Conservation (phyloP, 2,888 invertebrate species). For the Synergus laeviventris region DNA sequence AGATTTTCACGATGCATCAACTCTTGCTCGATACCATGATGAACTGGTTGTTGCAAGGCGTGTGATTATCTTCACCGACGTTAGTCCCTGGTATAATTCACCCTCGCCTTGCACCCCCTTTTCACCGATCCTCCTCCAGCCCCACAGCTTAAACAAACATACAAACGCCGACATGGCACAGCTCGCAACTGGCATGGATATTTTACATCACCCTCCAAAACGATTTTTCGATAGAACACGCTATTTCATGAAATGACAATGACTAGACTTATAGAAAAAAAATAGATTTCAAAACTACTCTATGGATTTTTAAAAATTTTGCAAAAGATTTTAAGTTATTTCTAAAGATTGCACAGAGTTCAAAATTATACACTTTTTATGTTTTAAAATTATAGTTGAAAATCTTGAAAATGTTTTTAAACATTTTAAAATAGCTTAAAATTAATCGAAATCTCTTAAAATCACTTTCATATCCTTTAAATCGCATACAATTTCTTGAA, state of each 20-base stretch:
- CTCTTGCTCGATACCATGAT: slow-evolving; percentile 68
- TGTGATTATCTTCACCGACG: slow-evolving; percentile 72
- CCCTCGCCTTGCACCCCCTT: slow-evolving; percentile 50
- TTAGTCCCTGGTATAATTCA: slow-evolving; percentile 67
- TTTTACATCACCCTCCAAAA: slow-evolving; percentile 49
- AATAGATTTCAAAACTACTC: too few relatives aligned
- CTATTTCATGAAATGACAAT: slow-evolving; percentile 50
- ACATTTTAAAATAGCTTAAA: too few relatives aligned
- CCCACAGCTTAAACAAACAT: slow-evolving; percentile 57
- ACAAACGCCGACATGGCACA: slow-evolving; percentile 52
- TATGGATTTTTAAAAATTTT: too few relatives aligned
- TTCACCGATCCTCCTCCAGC: slow-evolving; percentile 45
- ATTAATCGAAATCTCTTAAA: too few relatives aligned
- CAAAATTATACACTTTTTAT: too few relatives aligned
- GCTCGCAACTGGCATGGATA: slow-evolving; percentile 51
- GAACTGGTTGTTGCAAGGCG: slow-evolving; percentile 69
- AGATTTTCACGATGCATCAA: slow-evolving; percentile 67
- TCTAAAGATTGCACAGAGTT: too few relatives aligned
- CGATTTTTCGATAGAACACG: slow-evolving; percentile 57
- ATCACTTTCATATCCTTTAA: too few relatives aligned
- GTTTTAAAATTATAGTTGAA: too few relatives aligned
- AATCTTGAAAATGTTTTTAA: too few relatives aligned
- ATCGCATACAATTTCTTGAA: too few relatives aligned
- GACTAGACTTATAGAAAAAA: too few relatives aligned
- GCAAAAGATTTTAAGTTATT: too few relatives aligned